Evolutionary conservation across 2,888 invertebrate species (phyloP), one percentile per base, ranked within the genome.

Genomic region (Acholoe squamosa): DNA sequence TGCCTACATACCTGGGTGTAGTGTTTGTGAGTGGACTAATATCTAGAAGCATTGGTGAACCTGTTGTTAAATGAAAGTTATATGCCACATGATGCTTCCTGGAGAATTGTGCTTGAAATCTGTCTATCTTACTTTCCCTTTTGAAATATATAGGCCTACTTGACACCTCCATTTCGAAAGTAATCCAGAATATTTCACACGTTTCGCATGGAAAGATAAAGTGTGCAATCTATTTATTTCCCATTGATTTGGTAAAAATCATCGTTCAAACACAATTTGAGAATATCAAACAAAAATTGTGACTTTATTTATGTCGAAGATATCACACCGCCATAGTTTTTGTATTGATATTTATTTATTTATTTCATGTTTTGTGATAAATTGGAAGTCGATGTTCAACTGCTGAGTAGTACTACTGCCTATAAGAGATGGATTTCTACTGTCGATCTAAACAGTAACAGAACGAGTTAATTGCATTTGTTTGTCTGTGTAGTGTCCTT

Each of bases 281-380:
- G 12, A 86, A 86, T 54, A 86, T 52, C 25, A 86, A 86, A 86
- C 19, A 34, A 80, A 76, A 80, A 80, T 80, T 80, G 80, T 80
- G 80, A 80, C 80, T 80, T 43, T 61, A 61, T 61, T 61, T 61
- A 61, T 43, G 43, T 43, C 43, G 43, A 43, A 43, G 43, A 43
- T 61, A 61, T 61, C 61, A 61, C 61, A 61, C n/a, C 22, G 31
- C 54, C 28, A 54, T 54, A 19, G 25, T 28, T 86, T 84, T 84
- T 84, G 84, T 84, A 84, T 84, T 51, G 51, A 33, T 84, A 84
- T 84, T 84, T 84, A 84, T 84, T 84, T 84, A 86, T 86, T 86
- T 86, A 86, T 86, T 86, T 86, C 25, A 86, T 86, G 86, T 86
- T 52, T 86, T 86, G 86, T 86, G 86, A 86, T 86, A 86, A 52